Base-by-base conservation (phyloP, 2,888 invertebrate genomes). In the Geophilus truncorum region DNA sequence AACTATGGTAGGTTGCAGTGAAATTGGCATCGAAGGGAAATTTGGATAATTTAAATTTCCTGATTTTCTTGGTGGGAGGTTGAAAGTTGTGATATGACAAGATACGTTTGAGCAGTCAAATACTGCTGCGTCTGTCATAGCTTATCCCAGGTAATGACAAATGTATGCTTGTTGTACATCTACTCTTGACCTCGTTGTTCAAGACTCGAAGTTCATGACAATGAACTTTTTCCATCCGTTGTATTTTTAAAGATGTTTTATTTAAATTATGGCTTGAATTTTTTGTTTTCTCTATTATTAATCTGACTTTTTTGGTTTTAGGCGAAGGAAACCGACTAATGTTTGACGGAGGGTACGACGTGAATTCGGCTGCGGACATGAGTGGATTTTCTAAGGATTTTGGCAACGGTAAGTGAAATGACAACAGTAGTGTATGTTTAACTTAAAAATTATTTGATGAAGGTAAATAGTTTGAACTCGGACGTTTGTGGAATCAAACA, bases 401-500 rank as follows among this genome's bases (percentile, higher is more conserved):
- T 70, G 70, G 70, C n/a, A 10, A 70, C 70, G 70, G 70, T 70
- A 70, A 70, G 70, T 70, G 70, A 70, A 70, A 28, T 51, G 18
- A 18, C 51, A 18, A 18, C 15, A 51, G 18, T 51, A 51, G 51
- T 51, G 7, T n/a, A n/a, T n/a, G n/a, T 51, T 51, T 18, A 5
- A 51, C 15, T n/a, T 51, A 6, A 51, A 4, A 18, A 7, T 4
- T 51, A 21, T 51, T 51, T 18, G 18, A n/a, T 18, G 15, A 51
- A 40, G 51, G 51, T 51, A 51, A 32, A 51, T 51, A 51, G 18
- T 51, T n/a, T n/a, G n/a, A n/a, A n/a, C n/a, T n/a, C n/a, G n/a
- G n/a, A n/a, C n/a, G n/a, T n/a, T n/a, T n/a, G n/a, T n/a, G n/a
- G n/a, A n/a, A n/a, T n/a, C n/a, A n/a, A n/a, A n/a, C n/a, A n/a